Percentiles rank a stretch among this genome's conserved stretches.
Conservation (phyloP, 1,140 invertebrate species). For the Cydia splendana region DNA sequence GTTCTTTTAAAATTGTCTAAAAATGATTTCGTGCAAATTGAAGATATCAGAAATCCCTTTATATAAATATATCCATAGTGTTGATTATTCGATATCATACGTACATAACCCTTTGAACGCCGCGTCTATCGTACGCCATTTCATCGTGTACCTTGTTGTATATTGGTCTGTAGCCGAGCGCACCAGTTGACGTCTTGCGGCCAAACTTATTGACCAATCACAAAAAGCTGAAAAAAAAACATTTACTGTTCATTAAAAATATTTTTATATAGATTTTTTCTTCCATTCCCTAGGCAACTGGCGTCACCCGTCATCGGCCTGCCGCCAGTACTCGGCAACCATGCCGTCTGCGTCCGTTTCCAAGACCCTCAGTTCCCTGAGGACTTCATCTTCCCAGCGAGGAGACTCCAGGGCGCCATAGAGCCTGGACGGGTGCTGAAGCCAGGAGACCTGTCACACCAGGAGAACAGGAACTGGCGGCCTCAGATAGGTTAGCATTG, state of each 20-base stretch:
- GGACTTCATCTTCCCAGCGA: slow-evolving; percentile 90
- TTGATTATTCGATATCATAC: too few species aligned
- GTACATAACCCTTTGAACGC: too few species aligned
- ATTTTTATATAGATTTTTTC: too few species aligned
- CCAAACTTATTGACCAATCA: too few species aligned
- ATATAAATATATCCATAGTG: too few species aligned
- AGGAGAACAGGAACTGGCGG: slow-evolving; percentile 85
- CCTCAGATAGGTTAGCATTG: slow-evolving; percentile 66
- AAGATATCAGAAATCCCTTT: background rate
- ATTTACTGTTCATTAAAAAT: too few species aligned
- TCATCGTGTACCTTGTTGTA: too few species aligned
- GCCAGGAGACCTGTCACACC: slow-evolving; percentile 86
- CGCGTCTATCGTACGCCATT: too few species aligned
- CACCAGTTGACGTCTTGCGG: too few species aligned
- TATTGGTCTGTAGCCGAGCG: too few species aligned
- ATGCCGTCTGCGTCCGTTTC: slow-evolving; percentile 86
- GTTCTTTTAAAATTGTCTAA: background rate
- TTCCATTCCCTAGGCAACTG: slow-evolving; percentile 76
- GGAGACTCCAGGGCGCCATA: slow-evolving; percentile 83
- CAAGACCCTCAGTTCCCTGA: slow-evolving; percentile 89
- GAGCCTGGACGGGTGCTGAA: slow-evolving; percentile 89
- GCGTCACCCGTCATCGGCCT: slow-evolving; percentile 86
- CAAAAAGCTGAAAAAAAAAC: too few species aligned
- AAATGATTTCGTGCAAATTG: background rate
- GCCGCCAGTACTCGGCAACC: slow-evolving; percentile 81